A percentile compares a stretch with the other conserved stretches of the same genome.
Evolutionary conservation across 2,888 invertebrate species (phyloP).

Genomic region (Drosophila ochracea): DNA sequence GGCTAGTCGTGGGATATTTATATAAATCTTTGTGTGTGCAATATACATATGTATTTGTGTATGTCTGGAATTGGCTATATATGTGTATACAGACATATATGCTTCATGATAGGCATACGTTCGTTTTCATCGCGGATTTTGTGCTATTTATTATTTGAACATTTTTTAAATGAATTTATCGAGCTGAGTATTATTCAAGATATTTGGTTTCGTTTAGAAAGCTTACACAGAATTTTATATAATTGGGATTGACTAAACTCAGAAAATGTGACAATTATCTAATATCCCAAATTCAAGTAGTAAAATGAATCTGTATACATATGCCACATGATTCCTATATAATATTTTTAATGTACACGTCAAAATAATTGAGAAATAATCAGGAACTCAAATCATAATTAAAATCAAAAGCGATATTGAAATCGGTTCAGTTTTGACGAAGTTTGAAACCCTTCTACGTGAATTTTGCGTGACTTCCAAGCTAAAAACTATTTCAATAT

Average conservation of each 20-base stretch:
- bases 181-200: constrained; percentile 5
- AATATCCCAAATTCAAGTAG: not conserved
- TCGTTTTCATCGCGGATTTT: constrained; percentile 37
- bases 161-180: constrained; percentile 59
- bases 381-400: not conserved
- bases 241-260: not conserved
- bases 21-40: constrained; percentile 5
- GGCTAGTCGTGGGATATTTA: constrained; percentile 21
- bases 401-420: not conserved
- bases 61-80: constrained; percentile 1
- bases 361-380: not conserved
- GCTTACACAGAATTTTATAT: not conserved
- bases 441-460: not conserved
- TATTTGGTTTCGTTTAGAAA: not conserved
- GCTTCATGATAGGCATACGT: constrained; percentile 21
- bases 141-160: constrained; percentile 63
- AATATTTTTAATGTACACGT: not conserved
- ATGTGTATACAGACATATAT: not conserved
- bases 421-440: not conserved
- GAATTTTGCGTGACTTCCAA: not conserved
- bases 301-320: not conserved
- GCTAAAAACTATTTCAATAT: not conserved
- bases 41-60: constrained; percentile 7
- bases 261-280: not conserved
- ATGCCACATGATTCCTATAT: not conserved